Evolutionary conservation across 37 sponge, comb jelly and placozoan genomes (phyloP).

Genomic region (Theonella swinhoei): DNA sequence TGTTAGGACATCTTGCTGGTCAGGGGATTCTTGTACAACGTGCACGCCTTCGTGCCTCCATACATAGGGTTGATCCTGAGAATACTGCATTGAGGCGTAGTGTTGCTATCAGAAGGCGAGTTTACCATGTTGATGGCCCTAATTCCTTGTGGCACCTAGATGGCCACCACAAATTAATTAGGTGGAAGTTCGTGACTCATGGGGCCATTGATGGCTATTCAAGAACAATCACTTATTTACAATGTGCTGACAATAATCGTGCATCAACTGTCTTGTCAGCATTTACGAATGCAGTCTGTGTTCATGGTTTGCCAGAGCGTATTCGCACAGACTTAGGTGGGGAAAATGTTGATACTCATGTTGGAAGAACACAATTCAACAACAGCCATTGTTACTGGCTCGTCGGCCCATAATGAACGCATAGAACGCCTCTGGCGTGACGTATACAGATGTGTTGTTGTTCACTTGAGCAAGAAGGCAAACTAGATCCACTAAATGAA

Average conservation of each 20-base stretch:
- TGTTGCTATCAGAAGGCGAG: conserved; percentile 22
- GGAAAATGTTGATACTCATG: conserved; percentile 48
- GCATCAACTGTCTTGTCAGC: conserved; percentile 37
- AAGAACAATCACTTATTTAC: no score
- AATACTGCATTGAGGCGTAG: conserved; percentile 26
- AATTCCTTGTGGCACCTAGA: no score
- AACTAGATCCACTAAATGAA: conserved; percentile 45
- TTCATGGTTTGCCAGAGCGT: conserved; percentile 47
- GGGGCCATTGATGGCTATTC: no score
- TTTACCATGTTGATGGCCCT: no score
- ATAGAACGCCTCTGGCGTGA: conserved; percentile 65
- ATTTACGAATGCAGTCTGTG: conserved; percentile 30
- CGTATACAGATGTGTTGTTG: conserved; percentile 34
- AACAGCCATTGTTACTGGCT: no score
- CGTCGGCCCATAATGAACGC: no score
- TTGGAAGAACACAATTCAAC: conserved; percentile 16
- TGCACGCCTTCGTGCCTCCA: conserved; percentile 4
- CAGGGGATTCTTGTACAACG: conserved; percentile 4
- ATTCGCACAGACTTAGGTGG: conserved; percentile 45
- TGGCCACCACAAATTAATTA: conserved; percentile 22
- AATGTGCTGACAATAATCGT: no score
- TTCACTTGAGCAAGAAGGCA: conserved; percentile 16
- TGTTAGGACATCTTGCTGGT: neutral
- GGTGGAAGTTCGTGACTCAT: no score
- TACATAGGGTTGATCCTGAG: conserved; percentile 53